A percentile compares a stretch with the other conserved stretches of the same genome.
phyloP scores from a whole-genome alignment of 1,140 invertebrate species.

The Myzus persicae region DNA sequence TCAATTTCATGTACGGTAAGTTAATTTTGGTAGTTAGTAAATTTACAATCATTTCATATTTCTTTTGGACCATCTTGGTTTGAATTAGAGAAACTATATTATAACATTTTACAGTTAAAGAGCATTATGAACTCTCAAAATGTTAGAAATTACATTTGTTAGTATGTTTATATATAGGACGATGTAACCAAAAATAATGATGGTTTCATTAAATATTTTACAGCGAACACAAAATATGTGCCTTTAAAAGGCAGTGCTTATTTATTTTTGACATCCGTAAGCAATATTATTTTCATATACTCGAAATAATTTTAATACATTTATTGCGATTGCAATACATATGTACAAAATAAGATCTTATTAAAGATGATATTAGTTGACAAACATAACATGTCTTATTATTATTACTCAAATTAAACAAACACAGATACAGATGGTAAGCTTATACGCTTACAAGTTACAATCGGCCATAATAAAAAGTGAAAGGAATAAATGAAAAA shows the following conservation, averaged over 20 bases:
- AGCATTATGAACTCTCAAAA: not conserved
- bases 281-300: not conserved
- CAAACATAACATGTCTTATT: constrained; percentile 6
- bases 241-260: not conserved
- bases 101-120: not conserved
- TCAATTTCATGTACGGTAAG: not conserved
- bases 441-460: constrained; percentile 3
- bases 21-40: not conserved
- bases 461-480: not conserved
- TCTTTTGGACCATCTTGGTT: not conserved
- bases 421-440: not conserved
- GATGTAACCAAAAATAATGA: not conserved
- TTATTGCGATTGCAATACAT: not conserved
- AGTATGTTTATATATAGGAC: not conserved
- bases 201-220: not conserved
- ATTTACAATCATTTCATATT: not conserved
- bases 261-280: not conserved
- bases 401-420: not conserved
- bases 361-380: not conserved
- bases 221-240: not conserved
- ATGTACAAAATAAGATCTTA: not conserved
- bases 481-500: constrained; percentile 41
- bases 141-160: not conserved
- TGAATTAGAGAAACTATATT: constrained; percentile 5
- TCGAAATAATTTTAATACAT: not conserved